Evolutionary conservation across 2,113 vertebrate genomes (phyloP), one percentile per base, ranked within the genome.

Genomic region (Trichomycterus rosablanca): DNA sequence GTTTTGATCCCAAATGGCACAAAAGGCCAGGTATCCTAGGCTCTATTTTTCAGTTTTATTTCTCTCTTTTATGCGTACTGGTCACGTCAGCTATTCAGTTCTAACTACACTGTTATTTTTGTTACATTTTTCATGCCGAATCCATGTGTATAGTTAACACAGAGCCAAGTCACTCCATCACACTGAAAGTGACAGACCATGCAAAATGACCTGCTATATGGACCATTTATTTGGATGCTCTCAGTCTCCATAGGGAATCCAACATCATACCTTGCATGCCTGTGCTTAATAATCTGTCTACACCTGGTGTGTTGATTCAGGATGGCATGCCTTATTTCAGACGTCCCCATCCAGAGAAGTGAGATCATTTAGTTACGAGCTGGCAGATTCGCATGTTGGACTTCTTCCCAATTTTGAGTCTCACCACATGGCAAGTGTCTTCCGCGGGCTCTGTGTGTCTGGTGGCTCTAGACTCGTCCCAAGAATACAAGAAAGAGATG

Each of bases 391-490:
- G 71, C 71, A 46, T 83, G 73, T 78, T 89, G 87, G 87, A 83
- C 67, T 51, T 30, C 65, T 80, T 87, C 84, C 84, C 84, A 78
- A 73, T 79, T 74, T 74, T 80, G 81, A 80, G 80, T 75, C 67
- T 73, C 60, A 73, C 84, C 85, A 84, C 86, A 86, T 87, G 86
- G 78, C 85, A 73, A 77, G 81, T 85, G 87, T 85, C 87, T 84
- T 78, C 78, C 73, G 63, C 16, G 66, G 73, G 74, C 77, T 73
- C 64, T 50, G 74, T 61, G 24, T 71, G 73, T 79, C 77, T 51
- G 4, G 43, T 45, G 58, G n/a, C n/a, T n/a, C n/a, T 71, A 32
- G 20, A 53, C 22, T 19, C 37, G 48, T 62, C 40, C 48, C 51
- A 19, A 42, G 54, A 55, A 65, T 35, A 50, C 64, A 67, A 76